Conservation (phyloP, 2,797 vertebrate genomes). For the Melanotaenia parkinsoni region DNA sequence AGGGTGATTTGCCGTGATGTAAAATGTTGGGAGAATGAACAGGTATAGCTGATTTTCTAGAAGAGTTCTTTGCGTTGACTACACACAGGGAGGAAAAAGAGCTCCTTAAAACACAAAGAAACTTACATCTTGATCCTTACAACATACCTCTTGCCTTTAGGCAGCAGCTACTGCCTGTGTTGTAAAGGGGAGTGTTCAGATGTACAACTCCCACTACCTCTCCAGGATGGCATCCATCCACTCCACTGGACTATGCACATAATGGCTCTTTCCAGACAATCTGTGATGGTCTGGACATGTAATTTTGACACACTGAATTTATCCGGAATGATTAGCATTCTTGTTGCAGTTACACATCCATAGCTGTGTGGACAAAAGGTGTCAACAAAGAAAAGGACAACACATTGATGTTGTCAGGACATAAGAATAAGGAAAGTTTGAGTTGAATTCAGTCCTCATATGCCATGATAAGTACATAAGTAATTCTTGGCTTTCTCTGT, state of each 20-base stretch:
- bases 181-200: constrained; percentile 48
- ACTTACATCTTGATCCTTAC: constrained; percentile 19
- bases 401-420: constrained; percentile 5
- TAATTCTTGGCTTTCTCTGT: constrained; percentile 24
- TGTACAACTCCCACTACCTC: constrained; percentile 47
- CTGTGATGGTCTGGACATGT: constrained; percentile 77
- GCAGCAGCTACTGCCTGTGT: constrained; percentile 27
- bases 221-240: constrained; percentile 63
- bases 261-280: constrained; percentile 49
- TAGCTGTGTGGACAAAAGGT: constrained; percentile 14
- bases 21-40: constrained; percentile 30
- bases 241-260: constrained; percentile 50
- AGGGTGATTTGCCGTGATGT: constrained; percentile 55
- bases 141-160: constrained; percentile 47
- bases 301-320: constrained; percentile 78
- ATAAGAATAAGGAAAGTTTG: not conserved
- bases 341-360: constrained; percentile 55
- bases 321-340: constrained; percentile 75
- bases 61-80: constrained; percentile 12
- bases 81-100: constrained; percentile 16
- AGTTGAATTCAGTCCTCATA: not conserved
- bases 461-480: constrained; percentile 13
- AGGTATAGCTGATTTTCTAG: constrained; percentile 14
- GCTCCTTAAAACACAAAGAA: not conserved
- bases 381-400: constrained; percentile 20